These are phyloP conservation scores for Eilema caniola DNA, from an alignment of 2,888 invertebrate genomes.

Conservation along the genomic window DNA sequence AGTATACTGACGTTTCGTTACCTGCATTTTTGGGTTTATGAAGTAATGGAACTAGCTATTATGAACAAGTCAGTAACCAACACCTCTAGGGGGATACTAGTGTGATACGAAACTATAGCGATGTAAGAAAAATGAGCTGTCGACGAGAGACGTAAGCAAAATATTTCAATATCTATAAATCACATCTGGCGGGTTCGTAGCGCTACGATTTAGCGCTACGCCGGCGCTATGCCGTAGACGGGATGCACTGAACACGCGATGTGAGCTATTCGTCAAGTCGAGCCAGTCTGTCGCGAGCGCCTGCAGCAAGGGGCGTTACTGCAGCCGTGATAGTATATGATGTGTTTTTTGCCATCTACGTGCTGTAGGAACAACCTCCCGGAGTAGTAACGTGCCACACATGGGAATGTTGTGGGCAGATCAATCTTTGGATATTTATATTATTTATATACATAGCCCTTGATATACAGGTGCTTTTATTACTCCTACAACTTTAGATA, in stretches of 20 bases:
- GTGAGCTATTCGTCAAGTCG: constrained; percentile 5
- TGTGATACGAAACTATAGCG: neutral
- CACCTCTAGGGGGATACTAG: neutral
- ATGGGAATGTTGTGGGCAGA: no score
- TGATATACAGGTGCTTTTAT: no score
- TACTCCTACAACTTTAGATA: no score
- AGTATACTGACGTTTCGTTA: no score
- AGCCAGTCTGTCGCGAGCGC: neutral
- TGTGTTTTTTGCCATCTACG: no score
- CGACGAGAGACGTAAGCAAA: neutral
- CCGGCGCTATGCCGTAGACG: neutral
- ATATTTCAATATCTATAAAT: neutral
- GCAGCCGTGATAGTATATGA: neutral
- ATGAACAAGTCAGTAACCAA: neutral
- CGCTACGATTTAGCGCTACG: neutral
- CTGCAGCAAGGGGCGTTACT: neutral
- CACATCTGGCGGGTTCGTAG: neutral
- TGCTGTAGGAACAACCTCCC: no score
- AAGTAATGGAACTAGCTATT: neutral
- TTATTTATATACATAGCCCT: no score
- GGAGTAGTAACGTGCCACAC: no score
- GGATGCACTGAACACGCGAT: neutral
- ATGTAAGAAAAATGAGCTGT: neutral
- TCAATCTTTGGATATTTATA: no score
- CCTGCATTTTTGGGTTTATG: no score